A percentile compares a stretch with the other conserved stretches of the same genome.
These are phyloP conservation scores for Dendrolimus punctatus DNA, from an alignment of 1,140 invertebrate genomes.

Conservation along the genomic window DNA sequence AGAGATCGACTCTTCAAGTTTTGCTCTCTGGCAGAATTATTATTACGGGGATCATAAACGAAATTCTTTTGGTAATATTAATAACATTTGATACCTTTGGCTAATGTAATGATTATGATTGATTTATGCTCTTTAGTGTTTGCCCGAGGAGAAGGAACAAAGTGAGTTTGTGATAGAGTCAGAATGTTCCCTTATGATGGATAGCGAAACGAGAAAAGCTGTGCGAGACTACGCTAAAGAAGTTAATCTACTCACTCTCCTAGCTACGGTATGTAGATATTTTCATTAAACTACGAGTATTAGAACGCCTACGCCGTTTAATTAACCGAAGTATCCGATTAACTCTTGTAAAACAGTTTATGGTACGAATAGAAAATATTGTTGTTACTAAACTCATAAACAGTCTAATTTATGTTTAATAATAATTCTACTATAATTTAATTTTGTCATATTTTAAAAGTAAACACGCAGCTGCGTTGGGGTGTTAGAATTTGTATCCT, in stretches of 20 bases:
- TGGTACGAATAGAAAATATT: too few relatives aligned
- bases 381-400: too few relatives aligned
- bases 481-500: too few relatives aligned
- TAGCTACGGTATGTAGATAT: conserved; percentile 30
- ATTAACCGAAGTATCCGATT: too few relatives aligned
- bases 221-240: conserved; percentile 19
- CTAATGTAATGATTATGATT: neutral
- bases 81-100: neutral
- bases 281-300: neutral
- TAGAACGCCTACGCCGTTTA: too few relatives aligned
- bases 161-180: conserved; percentile 46
- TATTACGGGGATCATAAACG: conserved; percentile 56
- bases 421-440: too few relatives aligned
- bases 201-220: conserved; percentile 28
- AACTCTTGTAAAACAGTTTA: too few relatives aligned
- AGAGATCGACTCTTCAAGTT: conserved; percentile 49
- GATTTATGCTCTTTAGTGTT: conserved; percentile 16
- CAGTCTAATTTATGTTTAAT: too few relatives aligned
- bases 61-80: conserved; percentile 42
- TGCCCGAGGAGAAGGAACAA: conserved; percentile 36
- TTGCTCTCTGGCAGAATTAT: conserved; percentile 53
- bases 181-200: conserved; percentile 47
- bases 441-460: too few relatives aligned
- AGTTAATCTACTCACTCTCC: conserved; percentile 23
- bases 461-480: too few relatives aligned